Evolutionary conservation across 1,140 invertebrate genomes (phyloP), one percentile per base, ranked within the genome.

Genomic region (Formica selysi): DNA sequence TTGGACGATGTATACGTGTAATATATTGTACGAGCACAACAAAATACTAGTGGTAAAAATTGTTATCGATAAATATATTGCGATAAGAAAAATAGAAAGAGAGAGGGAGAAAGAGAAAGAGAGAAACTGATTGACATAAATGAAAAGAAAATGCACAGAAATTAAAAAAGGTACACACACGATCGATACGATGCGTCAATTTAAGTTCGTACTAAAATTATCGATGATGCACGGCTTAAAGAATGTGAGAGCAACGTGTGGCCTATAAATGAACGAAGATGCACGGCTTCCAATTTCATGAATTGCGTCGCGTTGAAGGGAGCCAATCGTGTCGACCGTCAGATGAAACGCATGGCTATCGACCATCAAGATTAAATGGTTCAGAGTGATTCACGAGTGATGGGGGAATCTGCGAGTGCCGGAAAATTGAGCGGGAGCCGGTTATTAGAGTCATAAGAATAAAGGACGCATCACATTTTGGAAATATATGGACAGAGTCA

Each of bases 351-450:
- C 87, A 78, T 44, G 57, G 64, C 68, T 87, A 76, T 76, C 80
- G 73, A 62, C 80, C 62, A 74, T 88, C 87, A 38, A 44, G 70
- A 76, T 86, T 86, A 89, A 89, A 89, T 86, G 87, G 88, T 62
- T 73, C 22, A 41, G 59, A 57, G 76, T 89, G 88, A 89, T 89
- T 86, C 76, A 71, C 48, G 57, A 41, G 19, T 48, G 64, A 22
- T 59, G 13, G 67, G 68, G 38, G 57, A 83, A 61, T 61, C 57
- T 62, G 68, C 26, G 26, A 32, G 57, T 32, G 54, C 38, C 19
- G 54, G 22, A 36, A 22, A 73, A 83, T 83, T 83, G 68, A 83
- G 73, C 57, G 13, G 22, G 16, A 26, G n/a, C 3, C 32, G 36
- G 51, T 73, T 54, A 71, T 89, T 68, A 76, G 41, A 51, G 36